These are phyloP conservation scores for Heliconius hermathena DNA, from an alignment of 1,140 invertebrate genomes.

Conservation along the genomic window DNA sequence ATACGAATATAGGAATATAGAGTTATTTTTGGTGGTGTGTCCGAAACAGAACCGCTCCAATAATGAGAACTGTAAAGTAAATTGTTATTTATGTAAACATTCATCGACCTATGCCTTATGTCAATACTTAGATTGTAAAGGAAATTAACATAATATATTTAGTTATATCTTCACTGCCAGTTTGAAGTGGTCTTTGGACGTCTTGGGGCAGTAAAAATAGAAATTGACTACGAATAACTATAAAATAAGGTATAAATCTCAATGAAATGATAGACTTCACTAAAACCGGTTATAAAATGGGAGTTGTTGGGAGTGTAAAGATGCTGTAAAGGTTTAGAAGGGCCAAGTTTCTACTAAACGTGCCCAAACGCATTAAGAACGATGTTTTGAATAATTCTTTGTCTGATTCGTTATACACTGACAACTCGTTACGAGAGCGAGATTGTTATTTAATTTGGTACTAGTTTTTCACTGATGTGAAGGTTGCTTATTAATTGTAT, in stretches of 20 bases:
- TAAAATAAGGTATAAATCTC: constrained; percentile 27
- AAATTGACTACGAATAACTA: constrained; percentile 2
- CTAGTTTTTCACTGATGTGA: constrained; percentile 16
- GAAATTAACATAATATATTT: constrained; percentile 40
- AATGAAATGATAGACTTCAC: constrained; percentile 21
- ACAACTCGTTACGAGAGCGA: constrained; percentile 54
- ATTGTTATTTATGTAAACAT: constrained; percentile 42
- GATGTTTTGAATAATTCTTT: constrained; percentile 65
- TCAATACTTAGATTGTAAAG: constrained; percentile 25
- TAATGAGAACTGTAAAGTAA: constrained; percentile 33
- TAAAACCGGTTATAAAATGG: constrained; percentile 64
- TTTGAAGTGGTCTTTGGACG: constrained; percentile 12
- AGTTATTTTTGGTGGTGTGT: constrained; percentile 32
- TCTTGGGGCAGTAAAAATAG: neutral
- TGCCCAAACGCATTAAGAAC: constrained; percentile 69
- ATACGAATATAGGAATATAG: constrained; percentile 14
- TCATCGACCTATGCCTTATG: constrained; percentile 35
- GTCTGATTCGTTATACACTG: constrained; percentile 43
- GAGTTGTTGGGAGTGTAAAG: constrained; percentile 60
- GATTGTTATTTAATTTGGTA: constrained; percentile 69
- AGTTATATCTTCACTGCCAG: constrained; percentile 33
- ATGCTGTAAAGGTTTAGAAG: constrained; percentile 50
- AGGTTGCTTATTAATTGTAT: neutral
- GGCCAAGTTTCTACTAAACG: constrained; percentile 53
- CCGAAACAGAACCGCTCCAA: constrained; percentile 28